Evolutionary conservation across 2,888 invertebrate species (phyloP).

Genomic region (Catocala fraxini): DNA sequence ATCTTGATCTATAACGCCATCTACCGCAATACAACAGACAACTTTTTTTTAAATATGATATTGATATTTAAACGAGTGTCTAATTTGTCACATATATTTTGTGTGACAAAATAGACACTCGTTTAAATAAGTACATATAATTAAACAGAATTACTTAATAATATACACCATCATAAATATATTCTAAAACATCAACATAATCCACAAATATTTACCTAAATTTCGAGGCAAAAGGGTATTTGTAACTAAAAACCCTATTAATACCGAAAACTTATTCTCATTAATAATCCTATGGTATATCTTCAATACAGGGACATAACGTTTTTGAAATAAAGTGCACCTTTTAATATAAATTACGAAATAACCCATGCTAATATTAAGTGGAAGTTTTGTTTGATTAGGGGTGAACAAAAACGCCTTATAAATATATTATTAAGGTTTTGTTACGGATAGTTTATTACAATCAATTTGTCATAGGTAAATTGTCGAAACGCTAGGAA

Average conservation of each 20-base stretch:
- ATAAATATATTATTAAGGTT: background rate
- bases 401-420: background rate
- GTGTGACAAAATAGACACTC: too few relatives aligned
- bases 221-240: background rate
- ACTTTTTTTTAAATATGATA: too few relatives aligned
- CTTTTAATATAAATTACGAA: constrained; percentile 2
- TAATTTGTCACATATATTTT: too few relatives aligned
- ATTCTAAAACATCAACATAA: background rate
- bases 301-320: background rate
- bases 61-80: too few relatives aligned
- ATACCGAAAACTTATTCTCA: constrained; percentile 1
- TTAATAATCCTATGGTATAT: background rate
- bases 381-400: background rate
- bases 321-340: background rate
- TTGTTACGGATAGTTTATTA: background rate
- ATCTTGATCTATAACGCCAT: too few relatives aligned
- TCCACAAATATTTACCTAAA: background rate
- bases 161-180: background rate
- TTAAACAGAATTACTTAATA: background rate
- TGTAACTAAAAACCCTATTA: background rate
- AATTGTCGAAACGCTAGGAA: too few relatives aligned
- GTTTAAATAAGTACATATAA: too few relatives aligned
- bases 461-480: background rate
- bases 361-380: background rate
- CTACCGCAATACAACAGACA: too few relatives aligned